Conservation (phyloP, 2,888 invertebrate genomes). For the Nymphalis c-album region DNA sequence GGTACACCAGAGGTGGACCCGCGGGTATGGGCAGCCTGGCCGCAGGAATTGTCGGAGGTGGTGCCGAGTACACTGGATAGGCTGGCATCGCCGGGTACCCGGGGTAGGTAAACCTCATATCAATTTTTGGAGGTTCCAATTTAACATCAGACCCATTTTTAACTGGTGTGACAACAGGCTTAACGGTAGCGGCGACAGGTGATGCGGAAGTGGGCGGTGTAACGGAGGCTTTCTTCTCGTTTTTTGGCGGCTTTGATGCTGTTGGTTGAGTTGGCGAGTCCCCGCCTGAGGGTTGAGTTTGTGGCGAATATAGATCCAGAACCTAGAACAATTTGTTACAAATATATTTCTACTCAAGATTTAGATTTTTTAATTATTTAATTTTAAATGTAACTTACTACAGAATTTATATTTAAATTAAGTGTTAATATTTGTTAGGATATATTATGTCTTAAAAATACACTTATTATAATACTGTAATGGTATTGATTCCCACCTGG, state of each 20-base stretch:
- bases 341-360: neutral
- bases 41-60: slow-evolving; percentile 60
- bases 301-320: slow-evolving; percentile 93
- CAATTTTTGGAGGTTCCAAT: slow-evolving; percentile 61
- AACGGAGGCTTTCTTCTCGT: slow-evolving; percentile 75
- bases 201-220: slow-evolving; percentile 78
- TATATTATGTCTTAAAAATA: no score
- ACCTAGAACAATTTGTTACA: slow-evolving; percentile 65
- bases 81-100: slow-evolving; percentile 62
- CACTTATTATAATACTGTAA: no score
- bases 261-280: slow-evolving; percentile 85
- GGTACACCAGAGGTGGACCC: slow-evolving; percentile 58
- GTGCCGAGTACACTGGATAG: slow-evolving; percentile 72
- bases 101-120: slow-evolving; percentile 61
- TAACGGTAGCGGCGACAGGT: slow-evolving; percentile 62
- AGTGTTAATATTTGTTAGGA: no score
- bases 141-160: slow-evolving; percentile 69
- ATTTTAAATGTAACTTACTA: no score
- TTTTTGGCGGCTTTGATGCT: slow-evolving; percentile 71
- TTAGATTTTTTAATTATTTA: no score
- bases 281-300: slow-evolving; percentile 82
- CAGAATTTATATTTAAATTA: no score
- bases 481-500: slow-evolving; percentile 81
- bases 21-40: slow-evolving; percentile 51
- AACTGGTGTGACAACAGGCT: slow-evolving; percentile 58